phyloP scores from a whole-genome alignment of 2,113 vertebrate species.

The Octodon degus region DNA sequence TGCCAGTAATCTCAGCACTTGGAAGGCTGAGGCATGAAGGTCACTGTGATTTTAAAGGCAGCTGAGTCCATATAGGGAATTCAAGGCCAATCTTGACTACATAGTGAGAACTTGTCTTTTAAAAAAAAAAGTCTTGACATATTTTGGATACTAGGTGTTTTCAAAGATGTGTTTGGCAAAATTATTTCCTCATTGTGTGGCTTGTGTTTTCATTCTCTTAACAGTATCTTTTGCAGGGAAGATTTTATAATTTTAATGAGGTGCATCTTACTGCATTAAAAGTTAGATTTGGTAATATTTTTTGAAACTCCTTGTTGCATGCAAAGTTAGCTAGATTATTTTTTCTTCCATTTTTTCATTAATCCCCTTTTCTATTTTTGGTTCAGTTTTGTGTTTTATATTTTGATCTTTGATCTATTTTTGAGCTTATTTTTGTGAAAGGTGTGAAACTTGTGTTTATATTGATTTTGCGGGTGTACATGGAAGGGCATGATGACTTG shows the following conservation, averaged over 20 bases:
- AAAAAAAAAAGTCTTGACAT: neutral
- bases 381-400: neutral
- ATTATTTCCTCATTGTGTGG: neutral
- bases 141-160: slow-evolving; percentile 31
- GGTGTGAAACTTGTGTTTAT: neutral
- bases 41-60: neutral
- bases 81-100: no score
- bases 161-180: neutral
- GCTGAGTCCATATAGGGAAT: neutral
- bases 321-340: neutral
- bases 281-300: neutral
- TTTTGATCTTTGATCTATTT: slow-evolving; percentile 2
- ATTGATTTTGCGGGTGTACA: neutral
- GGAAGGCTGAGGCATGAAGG: no score
- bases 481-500: neutral
- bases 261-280: neutral
- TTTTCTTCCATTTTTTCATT: neutral
- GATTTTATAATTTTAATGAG: slow-evolving; percentile 32
- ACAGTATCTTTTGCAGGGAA: neutral
- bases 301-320: neutral
- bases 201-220: slow-evolving; percentile 7
- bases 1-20: no score
- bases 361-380: neutral
- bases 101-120: neutral
- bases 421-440: slow-evolving; percentile 33